These are phyloP conservation scores for Melanchra persicariae DNA, from an alignment of 2,888 invertebrate species.

Conservation along the genomic window DNA sequence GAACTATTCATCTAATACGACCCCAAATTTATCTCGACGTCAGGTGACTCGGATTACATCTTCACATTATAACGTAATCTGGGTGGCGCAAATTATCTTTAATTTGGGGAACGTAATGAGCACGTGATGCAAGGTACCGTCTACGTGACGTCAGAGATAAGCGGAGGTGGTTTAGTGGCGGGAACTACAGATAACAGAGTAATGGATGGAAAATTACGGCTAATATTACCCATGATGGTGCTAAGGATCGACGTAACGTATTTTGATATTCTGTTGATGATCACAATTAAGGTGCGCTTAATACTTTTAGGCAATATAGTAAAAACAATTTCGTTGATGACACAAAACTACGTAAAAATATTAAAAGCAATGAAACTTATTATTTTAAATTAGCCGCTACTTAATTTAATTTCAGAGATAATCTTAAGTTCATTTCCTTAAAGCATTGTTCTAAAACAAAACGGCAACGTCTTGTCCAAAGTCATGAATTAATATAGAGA, in stretches of 20 bases:
- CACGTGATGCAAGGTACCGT: slow-evolving; percentile 46
- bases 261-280: slow-evolving; percentile 45
- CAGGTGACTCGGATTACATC: slow-evolving; percentile 67
- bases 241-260: slow-evolving; percentile 21
- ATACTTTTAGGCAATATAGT: not conserved
- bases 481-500: slow-evolving; percentile 64
- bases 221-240: slow-evolving; percentile 39
- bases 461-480: slow-evolving; percentile 37
- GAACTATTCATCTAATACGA: slow-evolving; percentile 74
- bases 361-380: not conserved
- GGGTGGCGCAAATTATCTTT: slow-evolving; percentile 64
- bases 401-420: slow-evolving; percentile 23
- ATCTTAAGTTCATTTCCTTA: slow-evolving; percentile 23
- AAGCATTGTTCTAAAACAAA: slow-evolving; percentile 37
- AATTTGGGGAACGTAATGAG: slow-evolving; percentile 64
- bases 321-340: no score
- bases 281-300: slow-evolving; percentile 2
- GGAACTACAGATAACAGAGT: slow-evolving; percentile 54
- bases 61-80: slow-evolving; percentile 64
- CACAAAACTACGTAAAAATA: not conserved
- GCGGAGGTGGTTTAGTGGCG: slow-evolving; percentile 38
- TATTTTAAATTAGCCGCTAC: not conserved
- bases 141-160: slow-evolving; percentile 59
- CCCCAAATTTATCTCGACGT: slow-evolving; percentile 77
- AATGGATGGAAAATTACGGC: slow-evolving; percentile 58